Percentiles rank a stretch among this genome's conserved stretches.
These are phyloP conservation scores for Hoplodrina ambigua DNA, from an alignment of 2,888 invertebrate species.

Conservation along the genomic window DNA sequence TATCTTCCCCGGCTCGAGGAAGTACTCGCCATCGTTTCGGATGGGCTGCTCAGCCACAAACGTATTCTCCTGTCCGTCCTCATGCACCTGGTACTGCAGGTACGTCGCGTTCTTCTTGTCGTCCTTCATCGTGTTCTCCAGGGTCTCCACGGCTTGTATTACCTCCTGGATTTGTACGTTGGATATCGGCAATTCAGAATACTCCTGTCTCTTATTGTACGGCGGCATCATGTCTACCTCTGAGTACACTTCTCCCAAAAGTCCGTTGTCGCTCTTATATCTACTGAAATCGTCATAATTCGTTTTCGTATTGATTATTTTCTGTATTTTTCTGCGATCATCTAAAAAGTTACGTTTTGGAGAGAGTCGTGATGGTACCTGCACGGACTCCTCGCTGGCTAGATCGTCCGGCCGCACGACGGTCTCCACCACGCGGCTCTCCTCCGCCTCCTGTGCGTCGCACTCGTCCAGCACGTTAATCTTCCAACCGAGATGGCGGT, in stretches of 20 bases:
- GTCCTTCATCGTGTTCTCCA: slow-evolving; percentile 82
- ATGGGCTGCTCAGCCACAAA: slow-evolving; percentile 80
- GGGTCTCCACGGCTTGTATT: slow-evolving; percentile 83
- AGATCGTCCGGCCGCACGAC: slow-evolving; percentile 81
- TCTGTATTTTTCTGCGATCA: slow-evolving; percentile 82
- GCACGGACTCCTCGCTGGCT: slow-evolving; percentile 90
- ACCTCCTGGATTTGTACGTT: slow-evolving; percentile 85
- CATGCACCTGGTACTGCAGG: slow-evolving; percentile 82
- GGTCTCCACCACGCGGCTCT: slow-evolving; percentile 86
- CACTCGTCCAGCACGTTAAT: slow-evolving; percentile 97
- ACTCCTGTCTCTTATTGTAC: slow-evolving; percentile 76
- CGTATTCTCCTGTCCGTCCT: slow-evolving; percentile 76
- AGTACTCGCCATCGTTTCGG: slow-evolving; percentile 82
- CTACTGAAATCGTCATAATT: slow-evolving; percentile 89
- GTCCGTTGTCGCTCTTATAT: slow-evolving; percentile 74
- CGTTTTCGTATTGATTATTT: slow-evolving; percentile 87
- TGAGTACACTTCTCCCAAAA: slow-evolving; percentile 77
- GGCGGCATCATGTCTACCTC: slow-evolving; percentile 68
- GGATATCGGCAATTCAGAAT: slow-evolving; percentile 83
- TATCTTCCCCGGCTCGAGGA: slow-evolving; percentile 75
- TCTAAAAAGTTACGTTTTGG: slow-evolving; percentile 90
- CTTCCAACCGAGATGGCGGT: slow-evolving; percentile 98
- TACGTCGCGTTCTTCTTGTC: slow-evolving; percentile 76
- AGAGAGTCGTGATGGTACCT: slow-evolving; percentile 91
- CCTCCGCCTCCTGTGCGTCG: slow-evolving; percentile 90